These are phyloP conservation scores for Micromys minutus DNA, from an alignment of 2,113 vertebrate species.

Conservation along the genomic window DNA sequence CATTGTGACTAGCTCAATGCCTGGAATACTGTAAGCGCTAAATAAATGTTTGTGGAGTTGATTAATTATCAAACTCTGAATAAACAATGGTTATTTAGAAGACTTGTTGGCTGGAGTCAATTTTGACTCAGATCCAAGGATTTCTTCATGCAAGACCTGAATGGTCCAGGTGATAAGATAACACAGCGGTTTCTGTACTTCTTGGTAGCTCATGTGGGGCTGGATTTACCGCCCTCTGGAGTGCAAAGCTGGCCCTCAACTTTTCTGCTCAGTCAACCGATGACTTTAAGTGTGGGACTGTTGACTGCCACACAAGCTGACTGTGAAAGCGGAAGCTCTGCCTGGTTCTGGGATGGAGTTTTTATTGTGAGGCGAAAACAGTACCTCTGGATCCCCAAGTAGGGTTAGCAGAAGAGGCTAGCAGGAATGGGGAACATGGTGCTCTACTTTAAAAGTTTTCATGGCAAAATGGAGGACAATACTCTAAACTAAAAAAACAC, in stretches of 20 bases:
- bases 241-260: slow-evolving; percentile 34
- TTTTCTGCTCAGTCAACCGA: slow-evolving; percentile 37
- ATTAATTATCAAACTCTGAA: slow-evolving; percentile 42
- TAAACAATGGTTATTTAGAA: slow-evolving; percentile 37
- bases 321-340: not conserved
- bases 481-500: not conserved
- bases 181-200: not conserved
- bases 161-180: slow-evolving; percentile 4
- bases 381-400: slow-evolving; percentile 2
- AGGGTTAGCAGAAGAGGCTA: not conserved
- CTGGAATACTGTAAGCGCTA: slow-evolving; percentile 41
- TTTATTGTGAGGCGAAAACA: slow-evolving; percentile 16
- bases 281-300: not conserved
- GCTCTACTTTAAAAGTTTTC: not conserved
- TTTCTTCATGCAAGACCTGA: not conserved
- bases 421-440: not conserved
- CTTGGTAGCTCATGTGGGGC: not conserved
- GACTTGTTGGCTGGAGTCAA: not conserved
- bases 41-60: slow-evolving; percentile 47
- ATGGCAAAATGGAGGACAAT: not conserved
- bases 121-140: slow-evolving; percentile 54
- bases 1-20: not conserved
- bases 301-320: not conserved
- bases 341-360: not conserved
- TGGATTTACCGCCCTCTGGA: slow-evolving; percentile 55